Evolutionary conservation across 2,113 vertebrate genomes (phyloP).

Genomic region (Pteruthius melanotis): DNA sequence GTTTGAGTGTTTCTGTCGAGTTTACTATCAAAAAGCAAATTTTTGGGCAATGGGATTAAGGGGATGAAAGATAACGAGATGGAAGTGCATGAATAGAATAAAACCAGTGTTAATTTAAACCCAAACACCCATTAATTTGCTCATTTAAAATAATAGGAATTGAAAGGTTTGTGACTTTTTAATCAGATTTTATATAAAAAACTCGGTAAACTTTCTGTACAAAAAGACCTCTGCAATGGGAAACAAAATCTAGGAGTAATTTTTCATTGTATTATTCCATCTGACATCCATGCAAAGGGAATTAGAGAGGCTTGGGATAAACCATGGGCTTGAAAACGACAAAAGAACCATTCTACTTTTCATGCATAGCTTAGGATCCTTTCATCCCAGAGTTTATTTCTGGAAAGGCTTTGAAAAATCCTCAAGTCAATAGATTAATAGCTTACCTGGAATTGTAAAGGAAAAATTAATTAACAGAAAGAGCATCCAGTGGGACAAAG

Average conservation of each 20-base stretch:
- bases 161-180: background rate
- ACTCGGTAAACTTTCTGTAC: background rate
- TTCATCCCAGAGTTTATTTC: background rate
- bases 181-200: background rate
- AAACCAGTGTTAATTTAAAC: background rate
- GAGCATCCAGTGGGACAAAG: background rate
- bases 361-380: background rate
- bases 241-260: background rate
- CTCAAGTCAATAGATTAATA: constrained; percentile 21
- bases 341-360: background rate
- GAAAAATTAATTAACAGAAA: constrained; percentile 32
- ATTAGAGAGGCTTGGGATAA: background rate
- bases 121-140: background rate
- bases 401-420: constrained; percentile 28
- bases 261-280: background rate
- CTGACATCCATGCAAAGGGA: background rate
- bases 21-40: background rate
- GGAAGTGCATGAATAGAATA: background rate
- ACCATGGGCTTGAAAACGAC: background rate
- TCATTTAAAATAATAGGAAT: background rate
- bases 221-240: background rate
- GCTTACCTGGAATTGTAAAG: constrained; percentile 17
- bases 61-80: background rate
- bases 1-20: background rate
- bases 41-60: background rate